Conservation (phyloP, 2,797 vertebrate genomes). For the Crypturellus tataupa region DNA sequence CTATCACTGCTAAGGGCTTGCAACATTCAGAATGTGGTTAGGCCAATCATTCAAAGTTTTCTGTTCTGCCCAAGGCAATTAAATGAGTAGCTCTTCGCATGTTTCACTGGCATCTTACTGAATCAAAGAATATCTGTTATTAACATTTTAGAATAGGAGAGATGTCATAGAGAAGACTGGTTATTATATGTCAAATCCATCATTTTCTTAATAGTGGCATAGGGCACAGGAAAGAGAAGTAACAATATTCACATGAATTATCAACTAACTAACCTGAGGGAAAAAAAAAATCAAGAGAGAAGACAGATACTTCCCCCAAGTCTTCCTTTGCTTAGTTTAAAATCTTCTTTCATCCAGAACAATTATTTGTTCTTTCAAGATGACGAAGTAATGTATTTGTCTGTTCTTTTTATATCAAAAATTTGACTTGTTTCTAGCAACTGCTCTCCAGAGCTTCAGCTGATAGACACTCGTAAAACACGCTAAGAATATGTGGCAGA, state of each 20-base stretch:
- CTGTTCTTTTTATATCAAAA: not conserved
- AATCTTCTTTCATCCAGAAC: not conserved
- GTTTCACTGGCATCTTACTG: rapidly evolving
- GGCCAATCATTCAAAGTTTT: not conserved
- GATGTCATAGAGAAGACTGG: not conserved
- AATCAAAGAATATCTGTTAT: not conserved
- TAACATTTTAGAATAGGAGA: not conserved
- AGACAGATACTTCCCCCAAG: not conserved
- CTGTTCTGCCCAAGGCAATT: not conserved
- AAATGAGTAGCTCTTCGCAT: not conserved
- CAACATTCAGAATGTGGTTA: not conserved
- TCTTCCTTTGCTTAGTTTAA: not conserved
- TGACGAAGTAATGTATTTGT: not conserved
- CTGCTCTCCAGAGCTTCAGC: not conserved
- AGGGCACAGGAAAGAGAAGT: not conserved
- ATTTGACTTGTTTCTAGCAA: not conserved
- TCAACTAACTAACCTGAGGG: not conserved
- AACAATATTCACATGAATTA: not conserved
- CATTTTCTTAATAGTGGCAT: not conserved
- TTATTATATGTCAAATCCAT: not conserved
- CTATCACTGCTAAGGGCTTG: not conserved
- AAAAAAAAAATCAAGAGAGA: not conserved
- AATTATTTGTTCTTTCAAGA: not conserved
- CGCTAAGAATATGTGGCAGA: not conserved
- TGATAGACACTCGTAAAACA: not conserved